These are phyloP conservation scores for Sarcoramphus papa DNA, from an alignment of 2,797 vertebrate genomes.

Conservation along the genomic window DNA sequence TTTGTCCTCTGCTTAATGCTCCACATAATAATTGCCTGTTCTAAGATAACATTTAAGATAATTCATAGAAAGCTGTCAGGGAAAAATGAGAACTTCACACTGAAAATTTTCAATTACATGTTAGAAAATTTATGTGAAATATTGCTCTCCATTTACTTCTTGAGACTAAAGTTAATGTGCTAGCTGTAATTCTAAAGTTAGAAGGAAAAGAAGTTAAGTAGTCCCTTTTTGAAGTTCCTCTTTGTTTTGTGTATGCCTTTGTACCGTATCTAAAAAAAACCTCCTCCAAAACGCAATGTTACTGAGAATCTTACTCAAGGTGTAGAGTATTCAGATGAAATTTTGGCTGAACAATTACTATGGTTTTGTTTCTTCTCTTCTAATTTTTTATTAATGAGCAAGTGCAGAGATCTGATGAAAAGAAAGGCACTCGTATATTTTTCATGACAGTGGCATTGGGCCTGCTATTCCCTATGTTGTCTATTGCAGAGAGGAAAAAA, in stretches of 20 bases:
- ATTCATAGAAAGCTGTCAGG: neutral
- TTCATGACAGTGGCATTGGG: neutral
- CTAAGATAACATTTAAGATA: slow-evolving; percentile 32
- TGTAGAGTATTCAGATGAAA: neutral
- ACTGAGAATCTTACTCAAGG: neutral
- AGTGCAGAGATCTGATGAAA: neutral
- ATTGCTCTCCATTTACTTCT: neutral
- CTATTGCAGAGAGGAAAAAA: neutral
- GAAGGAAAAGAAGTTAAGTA: neutral
- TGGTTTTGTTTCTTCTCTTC: neutral
- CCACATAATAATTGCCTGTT: slow-evolving; percentile 21
- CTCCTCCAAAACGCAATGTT: neutral
- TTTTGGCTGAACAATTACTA: neutral
- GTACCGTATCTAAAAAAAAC: neutral
- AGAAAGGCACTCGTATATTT: neutral
- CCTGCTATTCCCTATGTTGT: neutral
- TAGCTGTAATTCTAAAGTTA: neutral
- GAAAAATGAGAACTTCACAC: slow-evolving; percentile 26
- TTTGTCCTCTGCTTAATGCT: slow-evolving; percentile 12
- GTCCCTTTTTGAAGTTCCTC: neutral
- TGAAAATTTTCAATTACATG: slow-evolving; percentile 2
- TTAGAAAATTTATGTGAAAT: slow-evolving; percentile 1
- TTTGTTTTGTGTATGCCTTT: neutral
- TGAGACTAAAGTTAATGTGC: neutral
- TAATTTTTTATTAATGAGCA: neutral